phyloP scores from a whole-genome alignment of 2,113 vertebrate species.

The Fukomys damarensis region DNA sequence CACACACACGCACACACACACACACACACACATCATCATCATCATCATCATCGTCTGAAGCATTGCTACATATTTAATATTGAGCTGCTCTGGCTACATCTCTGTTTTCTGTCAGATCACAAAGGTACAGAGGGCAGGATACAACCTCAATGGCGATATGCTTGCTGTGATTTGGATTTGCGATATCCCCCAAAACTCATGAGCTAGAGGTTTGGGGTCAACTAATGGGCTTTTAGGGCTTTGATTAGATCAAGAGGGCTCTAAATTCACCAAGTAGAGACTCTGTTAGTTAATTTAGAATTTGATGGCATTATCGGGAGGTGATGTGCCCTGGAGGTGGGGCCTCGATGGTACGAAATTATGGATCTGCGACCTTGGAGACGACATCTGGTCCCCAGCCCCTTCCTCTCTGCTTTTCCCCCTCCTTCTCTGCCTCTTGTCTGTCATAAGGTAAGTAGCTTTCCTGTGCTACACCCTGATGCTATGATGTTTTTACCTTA shows the following conservation, averaged over 20 bases:
- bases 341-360: background rate
- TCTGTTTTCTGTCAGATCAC: background rate
- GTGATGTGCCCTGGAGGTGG: background rate
- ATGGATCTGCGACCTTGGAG: background rate
- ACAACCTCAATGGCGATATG: fast-evolving
- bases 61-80: fast-evolving
- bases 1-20: fast-evolving
- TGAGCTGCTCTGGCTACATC: background rate
- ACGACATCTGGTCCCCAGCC: background rate
- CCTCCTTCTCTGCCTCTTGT: background rate
- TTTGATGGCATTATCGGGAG: background rate
- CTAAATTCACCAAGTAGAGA: background rate
- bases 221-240: background rate
- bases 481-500: background rate
- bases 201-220: background rate
- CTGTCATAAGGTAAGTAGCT: background rate
- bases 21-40: too few relatives aligned
- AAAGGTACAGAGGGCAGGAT: background rate
- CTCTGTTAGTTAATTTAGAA: background rate
- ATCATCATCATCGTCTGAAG: too few relatives aligned
- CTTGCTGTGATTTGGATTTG: background rate
- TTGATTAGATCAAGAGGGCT: background rate
- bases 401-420: background rate
- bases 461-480: background rate
- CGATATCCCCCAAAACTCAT: background rate